These are phyloP conservation scores for Pollenia angustigena DNA, from an alignment of 2,888 invertebrate species.

Conservation along the genomic window DNA sequence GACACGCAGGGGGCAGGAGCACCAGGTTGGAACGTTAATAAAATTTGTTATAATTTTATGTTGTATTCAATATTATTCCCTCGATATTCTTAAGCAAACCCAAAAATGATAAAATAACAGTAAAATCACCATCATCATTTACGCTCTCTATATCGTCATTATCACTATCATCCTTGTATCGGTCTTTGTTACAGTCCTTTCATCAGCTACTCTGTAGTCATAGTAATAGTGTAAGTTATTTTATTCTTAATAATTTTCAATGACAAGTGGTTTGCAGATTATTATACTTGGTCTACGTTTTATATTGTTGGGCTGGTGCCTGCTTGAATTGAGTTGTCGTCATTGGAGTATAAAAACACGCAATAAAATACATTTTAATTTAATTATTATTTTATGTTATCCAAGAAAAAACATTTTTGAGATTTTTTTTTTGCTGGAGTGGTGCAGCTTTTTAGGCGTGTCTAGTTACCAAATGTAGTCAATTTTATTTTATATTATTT, in stretches of 20 bases:
- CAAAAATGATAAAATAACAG: constrained; percentile 37
- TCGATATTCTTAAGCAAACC: constrained; percentile 2
- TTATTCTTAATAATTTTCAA: constrained; percentile 35
- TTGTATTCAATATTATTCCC: constrained; percentile 26
- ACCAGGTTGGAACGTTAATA: constrained; percentile 40
- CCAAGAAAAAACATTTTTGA: background rate
- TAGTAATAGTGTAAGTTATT: constrained; percentile 36
- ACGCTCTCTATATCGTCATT: background rate
- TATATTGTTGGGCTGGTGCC: background rate
- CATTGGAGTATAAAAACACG: background rate
- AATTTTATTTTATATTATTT: constrained; percentile 42
- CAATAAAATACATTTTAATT: constrained; percentile 43
- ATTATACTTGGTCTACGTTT: background rate
- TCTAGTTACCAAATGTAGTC: constrained; percentile 54
- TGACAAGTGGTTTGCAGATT: constrained; percentile 51
- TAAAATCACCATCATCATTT: constrained; percentile 30
- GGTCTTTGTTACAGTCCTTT: background rate
- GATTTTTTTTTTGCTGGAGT: background rate
- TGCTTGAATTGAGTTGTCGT: background rate
- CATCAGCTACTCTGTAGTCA: constrained; percentile 12
- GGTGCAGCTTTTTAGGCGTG: constrained; percentile 26
- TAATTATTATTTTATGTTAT: constrained; percentile 24
- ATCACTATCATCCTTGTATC: background rate
- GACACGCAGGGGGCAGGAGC: background rate
- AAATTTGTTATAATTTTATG: constrained; percentile 58